A percentile compares a stretch with the other conserved stretches of the same genome.
phyloP scores from a whole-genome alignment of 1,140 invertebrate genomes.

The Cylas formicarius region DNA sequence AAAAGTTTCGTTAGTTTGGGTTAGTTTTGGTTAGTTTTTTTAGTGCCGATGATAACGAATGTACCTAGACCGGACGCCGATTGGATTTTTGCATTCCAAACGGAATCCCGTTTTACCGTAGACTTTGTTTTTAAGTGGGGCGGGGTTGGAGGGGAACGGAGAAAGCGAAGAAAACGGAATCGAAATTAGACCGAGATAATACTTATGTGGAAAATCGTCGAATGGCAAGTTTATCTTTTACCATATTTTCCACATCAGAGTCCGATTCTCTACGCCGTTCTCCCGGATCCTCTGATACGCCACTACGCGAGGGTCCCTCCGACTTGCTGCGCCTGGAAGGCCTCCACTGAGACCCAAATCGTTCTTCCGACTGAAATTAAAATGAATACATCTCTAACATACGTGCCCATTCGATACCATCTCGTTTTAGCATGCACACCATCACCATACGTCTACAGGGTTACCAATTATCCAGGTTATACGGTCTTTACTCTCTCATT shows the following conservation, averaged over 20 bases:
- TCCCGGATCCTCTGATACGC: constrained; percentile 32
- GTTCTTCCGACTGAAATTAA: constrained; percentile 51
- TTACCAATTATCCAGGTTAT: constrained; percentile 13
- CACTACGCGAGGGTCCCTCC: constrained; percentile 54
- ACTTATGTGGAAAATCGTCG: too few relatives aligned
- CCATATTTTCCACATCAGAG: constrained; percentile 40
- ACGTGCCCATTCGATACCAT: constrained; percentile 16
- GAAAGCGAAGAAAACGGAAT: too few relatives aligned
- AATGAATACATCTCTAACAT: constrained; percentile 43
- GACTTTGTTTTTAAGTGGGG: too few relatives aligned
- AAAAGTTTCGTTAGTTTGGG: too few relatives aligned
- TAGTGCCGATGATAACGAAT: too few relatives aligned
- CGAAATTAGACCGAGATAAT: too few relatives aligned
- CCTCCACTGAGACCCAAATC: constrained; percentile 42
- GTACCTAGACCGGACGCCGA: too few relatives aligned
- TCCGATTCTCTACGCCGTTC: constrained; percentile 35
- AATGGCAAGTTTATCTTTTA: constrained; percentile 34
- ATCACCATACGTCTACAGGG: constrained; percentile 18
- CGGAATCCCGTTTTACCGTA: too few relatives aligned
- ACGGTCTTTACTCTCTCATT: too few relatives aligned
- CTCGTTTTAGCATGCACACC: constrained; percentile 17
- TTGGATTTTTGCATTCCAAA: too few relatives aligned
- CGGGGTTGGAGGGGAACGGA: too few relatives aligned
- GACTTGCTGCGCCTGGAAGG: constrained; percentile 61
- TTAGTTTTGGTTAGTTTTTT: too few relatives aligned